Evolutionary conservation across 2,113 vertebrate species (phyloP).

Genomic region (Oreochromis aureus): DNA sequence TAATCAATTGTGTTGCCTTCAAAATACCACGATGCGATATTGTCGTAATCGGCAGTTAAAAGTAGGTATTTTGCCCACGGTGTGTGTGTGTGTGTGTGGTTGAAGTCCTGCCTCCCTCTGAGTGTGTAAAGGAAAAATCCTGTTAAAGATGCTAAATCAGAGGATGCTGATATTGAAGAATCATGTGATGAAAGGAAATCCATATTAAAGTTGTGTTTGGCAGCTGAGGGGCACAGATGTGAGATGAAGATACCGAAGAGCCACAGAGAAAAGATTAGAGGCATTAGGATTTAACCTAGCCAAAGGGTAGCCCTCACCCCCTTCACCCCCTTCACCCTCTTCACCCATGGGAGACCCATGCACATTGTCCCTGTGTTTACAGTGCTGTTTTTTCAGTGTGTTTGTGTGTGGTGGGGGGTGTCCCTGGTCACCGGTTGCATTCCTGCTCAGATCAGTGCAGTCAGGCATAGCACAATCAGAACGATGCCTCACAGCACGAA

Average conservation of each 20-base stretch:
- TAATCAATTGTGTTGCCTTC: not conserved
- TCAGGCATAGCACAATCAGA: constrained; percentile 34
- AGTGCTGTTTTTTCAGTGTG: constrained; percentile 61
- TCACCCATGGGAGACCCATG: constrained; percentile 30
- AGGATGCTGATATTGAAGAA: constrained; percentile 54
- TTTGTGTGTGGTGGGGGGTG: constrained; percentile 7
- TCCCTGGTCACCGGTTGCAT: constrained; percentile 43
- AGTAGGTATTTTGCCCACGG: not conserved
- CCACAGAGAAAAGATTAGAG: constrained; percentile 51
- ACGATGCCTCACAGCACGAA: constrained; percentile 26
- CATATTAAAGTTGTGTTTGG: constrained; percentile 59
- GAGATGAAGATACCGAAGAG: constrained; percentile 33
- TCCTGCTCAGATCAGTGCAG: constrained; percentile 69
- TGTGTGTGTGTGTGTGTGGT: not conserved
- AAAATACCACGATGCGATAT: not conserved
- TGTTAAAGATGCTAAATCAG: constrained; percentile 18
- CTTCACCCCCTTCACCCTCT: constrained; percentile 35
- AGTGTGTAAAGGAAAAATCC: constrained; percentile 6
- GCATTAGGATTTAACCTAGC: constrained; percentile 63
- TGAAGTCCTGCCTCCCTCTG: not conserved
- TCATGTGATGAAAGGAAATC: constrained; percentile 59
- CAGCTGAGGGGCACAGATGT: constrained; percentile 58
- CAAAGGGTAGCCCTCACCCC: constrained; percentile 60
- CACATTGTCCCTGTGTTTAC: constrained; percentile 66
- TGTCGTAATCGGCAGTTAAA: not conserved